Percentiles rank a stretch among this genome's conserved stretches.
These are phyloP conservation scores for Catalaphyllia jardinei DNA, from an alignment of 64 coral and sea anemone genomes.

Conservation along the genomic window DNA sequence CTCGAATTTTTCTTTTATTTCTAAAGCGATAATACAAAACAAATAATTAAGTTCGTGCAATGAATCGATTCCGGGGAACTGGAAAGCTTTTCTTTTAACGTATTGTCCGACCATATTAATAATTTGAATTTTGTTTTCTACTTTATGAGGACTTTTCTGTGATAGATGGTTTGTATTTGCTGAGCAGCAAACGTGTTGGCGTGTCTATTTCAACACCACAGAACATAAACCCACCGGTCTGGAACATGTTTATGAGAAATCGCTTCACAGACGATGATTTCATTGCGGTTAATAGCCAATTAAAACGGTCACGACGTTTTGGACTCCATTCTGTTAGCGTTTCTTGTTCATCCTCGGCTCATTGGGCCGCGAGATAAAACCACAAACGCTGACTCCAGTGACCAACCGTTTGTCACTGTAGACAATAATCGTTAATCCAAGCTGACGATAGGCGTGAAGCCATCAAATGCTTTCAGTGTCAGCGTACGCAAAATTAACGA, in stretches of 20 bases:
- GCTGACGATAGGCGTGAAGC: background rate
- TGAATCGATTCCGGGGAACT: background rate
- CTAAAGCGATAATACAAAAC: background rate
- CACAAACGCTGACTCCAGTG: background rate
- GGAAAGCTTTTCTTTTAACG: background rate
- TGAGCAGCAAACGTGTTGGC: background rate
- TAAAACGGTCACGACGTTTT: background rate
- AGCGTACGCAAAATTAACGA: background rate
- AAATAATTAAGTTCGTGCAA: background rate
- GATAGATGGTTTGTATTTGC: background rate
- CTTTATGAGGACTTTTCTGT: background rate
- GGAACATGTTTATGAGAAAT: background rate
- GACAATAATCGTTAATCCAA: background rate
- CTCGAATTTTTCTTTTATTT: background rate
- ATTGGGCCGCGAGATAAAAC: background rate
- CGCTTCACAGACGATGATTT: slow-evolving; percentile 20
- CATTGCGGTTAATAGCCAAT: background rate
- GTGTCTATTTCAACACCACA: background rate
- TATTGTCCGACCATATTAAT: background rate
- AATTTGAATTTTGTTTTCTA: background rate
- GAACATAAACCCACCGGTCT: background rate
- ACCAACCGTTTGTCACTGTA: background rate
- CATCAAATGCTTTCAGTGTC: background rate
- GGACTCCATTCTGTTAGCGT: background rate
- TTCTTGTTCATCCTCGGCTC: background rate